phyloP scores from a whole-genome alignment of 2,113 vertebrate genomes.

The Ibidorhyncha struthersii region DNA sequence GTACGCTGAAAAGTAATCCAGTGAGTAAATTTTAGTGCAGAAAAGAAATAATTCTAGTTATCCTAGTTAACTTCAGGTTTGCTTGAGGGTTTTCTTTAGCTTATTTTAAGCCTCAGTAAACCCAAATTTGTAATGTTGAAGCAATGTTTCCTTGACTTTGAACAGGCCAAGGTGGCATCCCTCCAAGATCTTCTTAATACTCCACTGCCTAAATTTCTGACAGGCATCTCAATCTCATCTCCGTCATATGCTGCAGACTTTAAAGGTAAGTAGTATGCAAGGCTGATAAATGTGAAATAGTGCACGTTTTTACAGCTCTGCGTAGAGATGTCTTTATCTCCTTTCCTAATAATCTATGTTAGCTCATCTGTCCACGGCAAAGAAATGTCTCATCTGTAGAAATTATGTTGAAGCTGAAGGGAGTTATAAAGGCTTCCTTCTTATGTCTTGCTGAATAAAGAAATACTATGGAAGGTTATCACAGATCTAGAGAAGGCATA shows the following conservation, averaged over 20 bases:
- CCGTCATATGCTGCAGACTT: conserved; percentile 69
- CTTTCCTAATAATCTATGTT: background rate
- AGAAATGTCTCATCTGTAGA: background rate
- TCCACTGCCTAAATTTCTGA: conserved; percentile 78
- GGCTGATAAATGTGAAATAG: background rate
- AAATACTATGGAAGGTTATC: background rate
- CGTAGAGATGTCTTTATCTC: background rate
- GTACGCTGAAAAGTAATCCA: background rate
- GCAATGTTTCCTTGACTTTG: background rate
- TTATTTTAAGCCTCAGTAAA: background rate
- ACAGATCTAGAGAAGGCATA: background rate
- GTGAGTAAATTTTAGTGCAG: background rate
- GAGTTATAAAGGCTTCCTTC: background rate
- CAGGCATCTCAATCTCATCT: conserved; percentile 68
- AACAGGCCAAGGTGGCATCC: conserved; percentile 65
- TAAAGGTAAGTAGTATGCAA: conserved; percentile 69
- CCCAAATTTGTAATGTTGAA: background rate
- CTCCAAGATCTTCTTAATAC: conserved; percentile 79
- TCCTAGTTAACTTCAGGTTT: background rate
- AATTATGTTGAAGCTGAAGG: background rate
- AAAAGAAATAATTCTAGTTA: background rate
- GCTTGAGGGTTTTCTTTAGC: background rate
- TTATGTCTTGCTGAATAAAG: background rate
- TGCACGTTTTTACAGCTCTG: background rate
- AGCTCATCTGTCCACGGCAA: background rate